phyloP scores from a whole-genome alignment of 1,140 invertebrate species.

The Pteromalus puparum region DNA sequence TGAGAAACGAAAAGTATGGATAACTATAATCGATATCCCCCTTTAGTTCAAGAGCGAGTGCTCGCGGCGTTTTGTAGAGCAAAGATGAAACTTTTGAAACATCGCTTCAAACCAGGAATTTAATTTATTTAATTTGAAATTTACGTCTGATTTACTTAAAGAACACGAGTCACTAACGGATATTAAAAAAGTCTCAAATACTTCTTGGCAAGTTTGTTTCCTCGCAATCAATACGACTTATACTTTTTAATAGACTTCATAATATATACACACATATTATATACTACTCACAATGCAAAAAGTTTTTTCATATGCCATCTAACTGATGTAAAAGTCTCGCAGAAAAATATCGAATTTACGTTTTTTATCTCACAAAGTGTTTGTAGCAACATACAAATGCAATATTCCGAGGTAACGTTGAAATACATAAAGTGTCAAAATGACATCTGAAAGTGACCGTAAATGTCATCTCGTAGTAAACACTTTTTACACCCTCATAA shows the following conservation, averaged over 20 bases:
- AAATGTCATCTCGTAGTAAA: slow-evolving; percentile 22
- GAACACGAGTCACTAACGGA: slow-evolving; percentile 36
- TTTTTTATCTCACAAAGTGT: slow-evolving; percentile 19
- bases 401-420: not conserved
- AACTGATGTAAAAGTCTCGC: not conserved
- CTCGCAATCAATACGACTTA: slow-evolving; percentile 11
- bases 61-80: slow-evolving; percentile 46
- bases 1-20: slow-evolving; percentile 27
- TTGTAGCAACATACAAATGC: not conserved
- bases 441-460: slow-evolving; percentile 23
- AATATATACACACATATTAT: not conserved
- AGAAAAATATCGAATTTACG: not conserved
- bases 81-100: slow-evolving; percentile 49
- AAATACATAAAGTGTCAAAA: slow-evolving; percentile 21
- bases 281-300: slow-evolving; percentile 12
- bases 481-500: slow-evolving; percentile 29
- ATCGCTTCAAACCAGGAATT: slow-evolving; percentile 44
- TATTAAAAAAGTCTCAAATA: slow-evolving; percentile 50
- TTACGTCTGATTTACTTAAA: slow-evolving; percentile 37
- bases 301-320: slow-evolving; percentile 7
- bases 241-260: slow-evolving; percentile 16
- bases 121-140: slow-evolving; percentile 53
- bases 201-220: slow-evolving; percentile 21
- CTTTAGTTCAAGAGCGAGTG: not conserved
- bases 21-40: slow-evolving; percentile 46